A percentile compares a stretch with the other conserved stretches of the same genome.
These are phyloP conservation scores for Hydrolagus affinis DNA, from an alignment of 2,113 vertebrate genomes.

Conservation along the genomic window DNA sequence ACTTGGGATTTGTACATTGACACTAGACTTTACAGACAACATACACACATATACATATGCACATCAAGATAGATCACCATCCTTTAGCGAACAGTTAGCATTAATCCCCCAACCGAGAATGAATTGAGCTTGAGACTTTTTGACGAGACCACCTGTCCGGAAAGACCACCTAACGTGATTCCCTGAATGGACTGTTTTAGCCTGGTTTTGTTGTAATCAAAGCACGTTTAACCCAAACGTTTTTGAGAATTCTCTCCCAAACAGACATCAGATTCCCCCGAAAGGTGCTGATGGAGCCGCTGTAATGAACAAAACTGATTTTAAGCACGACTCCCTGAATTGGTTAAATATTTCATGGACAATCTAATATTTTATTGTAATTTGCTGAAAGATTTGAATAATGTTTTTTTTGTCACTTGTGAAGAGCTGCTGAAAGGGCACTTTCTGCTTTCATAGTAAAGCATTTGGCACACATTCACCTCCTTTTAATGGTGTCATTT, in stretches of 20 bases:
- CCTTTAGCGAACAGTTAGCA: not conserved
- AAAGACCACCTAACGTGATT: not conserved
- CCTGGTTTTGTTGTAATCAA: not conserved
- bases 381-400: conserved; percentile 30
- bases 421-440: conserved; percentile 30
- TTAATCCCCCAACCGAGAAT: not conserved
- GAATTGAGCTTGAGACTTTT: not conserved
- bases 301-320: not conserved
- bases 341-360: conserved; percentile 27
- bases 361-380: conserved; percentile 25
- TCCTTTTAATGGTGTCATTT: conserved; percentile 31
- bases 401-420: conserved; percentile 21
- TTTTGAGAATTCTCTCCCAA: not conserved
- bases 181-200: not conserved
- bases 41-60: too few species aligned
- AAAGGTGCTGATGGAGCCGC: not conserved
- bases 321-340: not conserved
- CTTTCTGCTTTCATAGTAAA: conserved; percentile 24
- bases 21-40: too few species aligned
- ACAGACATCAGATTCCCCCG: not conserved
- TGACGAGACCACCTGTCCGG: not conserved
- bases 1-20: too few species aligned
- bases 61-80: not conserved
- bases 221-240: not conserved
- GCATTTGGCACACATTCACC: conserved; percentile 27